These are phyloP conservation scores for Cheirogaleus medius DNA, from an alignment of 2,113 vertebrate species.

Conservation along the genomic window DNA sequence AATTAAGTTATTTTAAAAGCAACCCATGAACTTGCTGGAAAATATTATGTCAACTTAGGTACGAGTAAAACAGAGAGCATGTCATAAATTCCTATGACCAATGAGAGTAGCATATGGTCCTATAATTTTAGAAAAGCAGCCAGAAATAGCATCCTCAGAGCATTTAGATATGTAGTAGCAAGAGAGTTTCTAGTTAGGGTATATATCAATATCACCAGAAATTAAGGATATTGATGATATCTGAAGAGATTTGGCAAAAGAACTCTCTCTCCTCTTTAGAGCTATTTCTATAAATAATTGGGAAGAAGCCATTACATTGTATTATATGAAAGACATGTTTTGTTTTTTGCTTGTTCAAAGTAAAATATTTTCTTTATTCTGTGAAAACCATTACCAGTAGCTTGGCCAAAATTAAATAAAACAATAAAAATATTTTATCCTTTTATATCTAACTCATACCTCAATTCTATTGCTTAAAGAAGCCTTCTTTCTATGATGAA, in stretches of 20 bases:
- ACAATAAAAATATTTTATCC: neutral
- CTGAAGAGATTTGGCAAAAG: neutral
- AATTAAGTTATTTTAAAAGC: conserved; percentile 68
- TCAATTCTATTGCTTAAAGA: neutral
- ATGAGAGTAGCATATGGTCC: neutral
- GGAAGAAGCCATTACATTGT: neutral
- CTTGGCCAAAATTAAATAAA: neutral
- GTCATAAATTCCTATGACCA: neutral
- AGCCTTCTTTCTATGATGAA: accelerated
- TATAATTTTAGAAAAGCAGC: neutral
- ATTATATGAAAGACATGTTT: neutral
- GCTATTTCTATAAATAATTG: neutral
- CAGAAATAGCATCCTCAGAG: neutral
- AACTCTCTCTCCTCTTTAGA: neutral
- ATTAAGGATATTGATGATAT: neutral
- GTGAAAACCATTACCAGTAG: neutral
- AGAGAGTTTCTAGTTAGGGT: neutral
- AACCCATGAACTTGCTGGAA: conserved; percentile 51
- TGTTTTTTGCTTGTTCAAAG: neutral
- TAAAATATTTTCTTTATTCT: neutral
- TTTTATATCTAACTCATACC: neutral
- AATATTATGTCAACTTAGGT: conserved; percentile 54
- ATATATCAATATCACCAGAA: neutral
- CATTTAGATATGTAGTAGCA: neutral
- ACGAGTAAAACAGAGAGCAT: neutral